Percentiles rank a stretch among this genome's conserved stretches.
Conservation (phyloP, 1,140 invertebrate genomes). For the Hyles euphorbiae region DNA sequence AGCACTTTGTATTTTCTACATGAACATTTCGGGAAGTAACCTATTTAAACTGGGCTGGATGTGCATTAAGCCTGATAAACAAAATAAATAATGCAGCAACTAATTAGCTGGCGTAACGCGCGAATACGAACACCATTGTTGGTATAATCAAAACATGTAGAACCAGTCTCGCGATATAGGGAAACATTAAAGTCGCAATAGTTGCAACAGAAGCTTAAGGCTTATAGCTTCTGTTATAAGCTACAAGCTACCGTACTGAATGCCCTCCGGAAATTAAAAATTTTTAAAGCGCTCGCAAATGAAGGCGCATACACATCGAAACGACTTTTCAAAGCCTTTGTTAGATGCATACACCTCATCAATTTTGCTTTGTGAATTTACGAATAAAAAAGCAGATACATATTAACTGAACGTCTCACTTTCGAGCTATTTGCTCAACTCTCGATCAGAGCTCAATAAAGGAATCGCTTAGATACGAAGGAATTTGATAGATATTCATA, state of each 20-base stretch:
- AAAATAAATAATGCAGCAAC: too few species aligned
- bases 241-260: slow-evolving; percentile 9
- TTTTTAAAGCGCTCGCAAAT: slow-evolving; percentile 41
- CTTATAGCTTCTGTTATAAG: too few species aligned
- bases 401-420: slow-evolving; percentile 30
- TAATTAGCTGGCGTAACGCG: too few species aligned
- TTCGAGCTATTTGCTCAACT: slow-evolving; percentile 39
- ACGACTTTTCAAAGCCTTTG: slow-evolving; percentile 34
- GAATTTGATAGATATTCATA: slow-evolving; percentile 62
- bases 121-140: too few species aligned
- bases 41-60: too few species aligned
- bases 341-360: slow-evolving; percentile 22
- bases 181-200: too few species aligned
- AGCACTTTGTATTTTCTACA: too few species aligned
- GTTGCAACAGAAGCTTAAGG: too few species aligned
- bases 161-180: too few species aligned
- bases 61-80: too few species aligned
- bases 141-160: too few species aligned
- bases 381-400: slow-evolving; percentile 26
- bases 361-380: slow-evolving; percentile 11
- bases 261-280: slow-evolving; percentile 43
- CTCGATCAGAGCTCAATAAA: slow-evolving; percentile 44
- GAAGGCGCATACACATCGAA: slow-evolving; percentile 33
- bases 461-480: slow-evolving; percentile 32
- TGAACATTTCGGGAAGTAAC: too few species aligned